phyloP scores from a whole-genome alignment of 2,888 invertebrate genomes.

The Nasonia oneida region DNA sequence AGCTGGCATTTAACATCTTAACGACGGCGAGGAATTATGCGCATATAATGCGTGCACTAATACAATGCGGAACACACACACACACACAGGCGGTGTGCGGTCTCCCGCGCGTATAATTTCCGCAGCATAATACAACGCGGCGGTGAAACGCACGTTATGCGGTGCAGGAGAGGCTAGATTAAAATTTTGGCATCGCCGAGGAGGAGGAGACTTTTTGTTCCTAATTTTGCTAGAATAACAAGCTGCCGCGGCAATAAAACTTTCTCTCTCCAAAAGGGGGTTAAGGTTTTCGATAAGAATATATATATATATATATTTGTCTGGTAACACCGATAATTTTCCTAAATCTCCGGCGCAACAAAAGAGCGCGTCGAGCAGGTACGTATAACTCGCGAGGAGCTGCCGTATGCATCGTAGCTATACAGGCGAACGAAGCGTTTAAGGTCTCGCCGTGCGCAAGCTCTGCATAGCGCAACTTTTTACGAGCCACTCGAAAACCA shows the following conservation, averaged over 20 bases:
- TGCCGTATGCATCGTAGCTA: not conserved
- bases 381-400: not conserved
- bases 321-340: conserved; percentile 10
- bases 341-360: not conserved
- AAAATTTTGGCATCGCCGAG: conserved; percentile 33
- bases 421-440: conserved; percentile 14
- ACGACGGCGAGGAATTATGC: too few species aligned
- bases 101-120: conserved; percentile 58
- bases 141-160: conserved; percentile 61
- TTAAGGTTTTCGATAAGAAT: not conserved
- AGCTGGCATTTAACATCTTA: not conserved
- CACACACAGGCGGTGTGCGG: not conserved
- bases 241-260: not conserved
- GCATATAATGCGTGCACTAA: not conserved
- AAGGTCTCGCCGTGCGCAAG: not conserved
- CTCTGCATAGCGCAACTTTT: conserved; percentile 13
- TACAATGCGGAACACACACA: not conserved
- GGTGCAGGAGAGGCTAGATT: conserved; percentile 43
- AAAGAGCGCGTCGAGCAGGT: conserved; percentile 3
- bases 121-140: conserved; percentile 57
- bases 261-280: not conserved
- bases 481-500: conserved; percentile 38
- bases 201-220: not conserved
- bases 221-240: not conserved
- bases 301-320: not conserved